Evolutionary conservation across 2,888 invertebrate genomes (phyloP).

Genomic region (Acanthococcus lagerstroemiae): DNA sequence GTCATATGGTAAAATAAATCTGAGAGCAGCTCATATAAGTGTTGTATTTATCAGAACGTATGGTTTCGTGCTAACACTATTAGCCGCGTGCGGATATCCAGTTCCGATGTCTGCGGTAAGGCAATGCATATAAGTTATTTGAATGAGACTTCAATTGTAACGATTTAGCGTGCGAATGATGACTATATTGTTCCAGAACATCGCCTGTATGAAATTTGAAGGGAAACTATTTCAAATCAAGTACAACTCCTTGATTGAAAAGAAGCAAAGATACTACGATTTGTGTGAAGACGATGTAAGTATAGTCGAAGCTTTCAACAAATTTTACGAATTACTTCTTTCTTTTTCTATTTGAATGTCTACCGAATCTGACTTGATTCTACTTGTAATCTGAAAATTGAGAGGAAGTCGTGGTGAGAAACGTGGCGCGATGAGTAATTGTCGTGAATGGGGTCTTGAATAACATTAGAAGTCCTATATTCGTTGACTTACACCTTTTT

Average conservation of each 20-base stretch:
- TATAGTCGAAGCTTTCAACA: not conserved
- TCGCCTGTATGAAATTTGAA: constrained; percentile 12
- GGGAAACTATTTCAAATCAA: constrained; percentile 20
- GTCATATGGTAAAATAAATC: not conserved
- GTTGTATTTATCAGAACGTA: constrained; percentile 15
- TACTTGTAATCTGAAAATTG: too few species aligned
- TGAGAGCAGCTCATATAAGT: constrained; percentile 15
- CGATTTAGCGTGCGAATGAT: not conserved
- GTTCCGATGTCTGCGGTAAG: constrained; percentile 9
- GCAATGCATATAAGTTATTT: not conserved
- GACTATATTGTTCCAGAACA: constrained; percentile 8
- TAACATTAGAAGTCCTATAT: too few species aligned
- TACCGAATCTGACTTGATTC: too few species aligned
- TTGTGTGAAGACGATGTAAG: constrained; percentile 18
- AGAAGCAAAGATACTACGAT: not conserved
- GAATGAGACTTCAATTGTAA: too few species aligned
- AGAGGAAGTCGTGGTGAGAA: too few species aligned
- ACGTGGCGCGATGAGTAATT: too few species aligned
- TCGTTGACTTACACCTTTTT: too few species aligned
- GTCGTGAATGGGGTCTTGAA: too few species aligned
- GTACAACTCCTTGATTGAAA: not conserved
- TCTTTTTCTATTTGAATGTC: not conserved
- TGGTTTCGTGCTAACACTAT: not conserved
- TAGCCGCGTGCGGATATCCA: constrained; percentile 26
- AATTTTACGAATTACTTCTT: not conserved